phyloP scores from a whole-genome alignment of 2,888 invertebrate genomes.

The Perdita meconis region DNA sequence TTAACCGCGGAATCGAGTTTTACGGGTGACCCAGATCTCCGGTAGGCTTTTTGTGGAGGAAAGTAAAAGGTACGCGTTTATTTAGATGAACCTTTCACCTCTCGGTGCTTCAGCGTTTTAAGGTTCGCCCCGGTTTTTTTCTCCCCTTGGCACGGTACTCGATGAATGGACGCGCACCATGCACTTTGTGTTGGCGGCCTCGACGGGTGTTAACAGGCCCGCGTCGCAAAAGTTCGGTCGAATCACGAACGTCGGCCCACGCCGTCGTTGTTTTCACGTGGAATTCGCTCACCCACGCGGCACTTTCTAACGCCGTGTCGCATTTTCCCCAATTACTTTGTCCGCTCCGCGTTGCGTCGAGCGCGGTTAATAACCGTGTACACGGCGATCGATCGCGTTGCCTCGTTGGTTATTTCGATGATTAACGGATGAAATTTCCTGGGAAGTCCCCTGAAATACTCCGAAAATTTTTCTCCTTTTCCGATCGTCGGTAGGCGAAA shows the following conservation, averaged over 20 bases:
- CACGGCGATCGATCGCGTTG: neutral
- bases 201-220: slow-evolving; percentile 25
- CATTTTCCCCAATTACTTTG: slow-evolving; percentile 52
- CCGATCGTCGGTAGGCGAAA: too few species aligned
- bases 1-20: slow-evolving; percentile 55
- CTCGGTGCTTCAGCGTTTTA: slow-evolving; percentile 44
- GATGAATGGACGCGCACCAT: slow-evolving; percentile 56
- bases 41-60: slow-evolving; percentile 49
- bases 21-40: slow-evolving; percentile 50
- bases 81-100: slow-evolving; percentile 57
- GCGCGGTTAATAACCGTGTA: slow-evolving; percentile 25
- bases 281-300: slow-evolving; percentile 59
- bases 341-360: slow-evolving; percentile 13
- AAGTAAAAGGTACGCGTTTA: slow-evolving; percentile 55
- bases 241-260: slow-evolving; percentile 40
- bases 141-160: slow-evolving; percentile 11
- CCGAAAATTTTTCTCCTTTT: too few species aligned
- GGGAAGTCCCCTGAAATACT: too few species aligned
- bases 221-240: slow-evolving; percentile 27
- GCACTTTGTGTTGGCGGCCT: slow-evolving; percentile 40
- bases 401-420: neutral
- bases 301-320: slow-evolving; percentile 56
- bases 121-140: slow-evolving; percentile 29
- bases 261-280: slow-evolving; percentile 44
- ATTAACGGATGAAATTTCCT: neutral